Base-by-base conservation (phyloP, 2,797 vertebrate species). In the Falco novaeseelandiae region DNA sequence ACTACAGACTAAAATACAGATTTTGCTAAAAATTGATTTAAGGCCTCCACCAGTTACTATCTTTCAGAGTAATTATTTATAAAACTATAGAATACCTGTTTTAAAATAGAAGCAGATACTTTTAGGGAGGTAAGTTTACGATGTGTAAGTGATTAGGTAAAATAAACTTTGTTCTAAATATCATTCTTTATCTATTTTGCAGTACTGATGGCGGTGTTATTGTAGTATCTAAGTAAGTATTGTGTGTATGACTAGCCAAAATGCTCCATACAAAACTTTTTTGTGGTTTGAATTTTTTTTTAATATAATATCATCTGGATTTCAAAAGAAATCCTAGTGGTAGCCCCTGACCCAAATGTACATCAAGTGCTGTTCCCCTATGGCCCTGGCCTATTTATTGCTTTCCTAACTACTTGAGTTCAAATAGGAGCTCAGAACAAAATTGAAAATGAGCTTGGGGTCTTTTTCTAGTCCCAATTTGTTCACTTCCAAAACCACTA, bases 331-430 rank as follows among this genome's bases (percentile, higher is more conserved):
- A 97, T 25, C 93, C 94, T 97, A 30, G 80, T 40, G 96, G 94
- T 97, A 94, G 94, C 91, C 95, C 81, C 94, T 95, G 91, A 95
- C 96, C 95, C 95, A 97, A 71, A 95, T 95, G 95, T 94, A 96
- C 95, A 89, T 84, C 90, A 14, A 74, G 94, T 66, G 83, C 87
- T 82, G 89, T 93, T 97, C 96, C 97, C 97, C 97, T 78, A 95
- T 97, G 97, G 97, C 94, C 96, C 97, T 97, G 96, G 93, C 97
- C 97, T 97, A 97, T 97, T 97, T 97, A 96, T 94, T 95, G 96
- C 93, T 73, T 97, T 97, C 89, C 95, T 96, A 63, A 97, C 80
- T 34, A 36, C 94, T 96, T 4, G 79, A 70, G 87, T 52, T 97
- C 95, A 92, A 90, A 58, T 5, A 83, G 94, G 91, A 94, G 91